Evolutionary conservation across 2,888 invertebrate species (phyloP).

Genomic region (Marronus borbonicus): DNA sequence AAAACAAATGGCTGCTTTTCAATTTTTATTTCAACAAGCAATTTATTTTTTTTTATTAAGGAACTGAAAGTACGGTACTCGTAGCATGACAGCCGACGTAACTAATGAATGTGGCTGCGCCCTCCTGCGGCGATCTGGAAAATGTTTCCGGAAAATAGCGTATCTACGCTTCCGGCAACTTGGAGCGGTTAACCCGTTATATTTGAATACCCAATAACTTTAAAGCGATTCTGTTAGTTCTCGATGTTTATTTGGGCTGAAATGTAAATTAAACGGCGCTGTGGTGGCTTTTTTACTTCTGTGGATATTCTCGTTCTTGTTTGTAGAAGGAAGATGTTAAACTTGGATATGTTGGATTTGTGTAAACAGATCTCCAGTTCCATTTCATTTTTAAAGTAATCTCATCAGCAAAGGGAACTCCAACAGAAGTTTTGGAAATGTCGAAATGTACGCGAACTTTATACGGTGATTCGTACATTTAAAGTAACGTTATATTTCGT

Average conservation of each 20-base stretch:
- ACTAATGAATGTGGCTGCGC: constrained; percentile 52
- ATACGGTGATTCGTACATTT: too few relatives aligned
- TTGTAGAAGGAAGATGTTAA: neutral
- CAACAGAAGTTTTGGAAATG: too few relatives aligned
- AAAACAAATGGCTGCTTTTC: constrained; percentile 5
- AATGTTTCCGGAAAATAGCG: constrained; percentile 51
- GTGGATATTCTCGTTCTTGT: neutral
- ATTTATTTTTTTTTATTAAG: constrained; percentile 1
- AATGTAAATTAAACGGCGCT: constrained; percentile 7
- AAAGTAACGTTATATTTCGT: too few relatives aligned
- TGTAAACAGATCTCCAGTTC: neutral
- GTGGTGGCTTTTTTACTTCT: constrained; percentile 19
- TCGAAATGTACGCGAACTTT: too few relatives aligned
- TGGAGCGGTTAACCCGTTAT: constrained; percentile 53
- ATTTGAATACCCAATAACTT: constrained; percentile 54
- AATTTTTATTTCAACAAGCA: constrained; percentile 18
- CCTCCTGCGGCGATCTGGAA: constrained; percentile 50
- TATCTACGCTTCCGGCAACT: constrained; percentile 54
- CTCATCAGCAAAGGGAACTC: too few relatives aligned
- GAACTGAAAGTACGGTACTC: constrained; percentile 20
- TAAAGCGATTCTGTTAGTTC: constrained; percentile 27
- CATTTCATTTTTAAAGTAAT: neutral
- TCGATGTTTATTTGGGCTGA: constrained; percentile 30
- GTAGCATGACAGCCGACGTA: constrained; percentile 37
- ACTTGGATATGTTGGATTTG: neutral